phyloP scores from a whole-genome alignment of 2,888 invertebrate species.

The Tethea ocularis region DNA sequence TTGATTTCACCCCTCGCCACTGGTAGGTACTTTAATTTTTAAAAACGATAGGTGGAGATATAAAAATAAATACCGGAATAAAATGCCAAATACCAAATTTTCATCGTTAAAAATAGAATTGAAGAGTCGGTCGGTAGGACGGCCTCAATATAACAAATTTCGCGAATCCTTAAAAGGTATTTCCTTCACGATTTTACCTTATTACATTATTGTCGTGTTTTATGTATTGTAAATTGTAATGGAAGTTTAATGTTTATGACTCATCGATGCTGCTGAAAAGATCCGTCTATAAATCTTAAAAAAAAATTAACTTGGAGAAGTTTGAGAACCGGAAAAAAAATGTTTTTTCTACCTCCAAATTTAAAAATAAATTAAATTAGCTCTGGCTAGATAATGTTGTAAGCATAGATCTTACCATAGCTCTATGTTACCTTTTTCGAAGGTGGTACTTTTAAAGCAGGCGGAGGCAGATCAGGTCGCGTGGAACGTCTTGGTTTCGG shows the following conservation, averaged over 20 bases:
- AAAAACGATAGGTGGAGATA: too few relatives aligned
- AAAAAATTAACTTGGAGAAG: too few relatives aligned
- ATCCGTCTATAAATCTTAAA: neutral
- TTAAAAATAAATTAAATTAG: neutral
- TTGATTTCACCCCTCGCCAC: too few relatives aligned
- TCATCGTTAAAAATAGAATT: too few relatives aligned
- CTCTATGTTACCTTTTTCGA: conserved; percentile 21
- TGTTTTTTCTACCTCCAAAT: too few relatives aligned
- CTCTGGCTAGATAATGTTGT: neutral
- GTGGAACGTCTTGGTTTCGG: conserved; percentile 28
- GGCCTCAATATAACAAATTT: neutral
- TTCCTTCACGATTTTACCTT: neutral
- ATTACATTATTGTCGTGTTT: neutral
- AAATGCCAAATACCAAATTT: too few relatives aligned
- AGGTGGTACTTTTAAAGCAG: conserved; percentile 26
- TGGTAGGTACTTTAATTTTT: too few relatives aligned
- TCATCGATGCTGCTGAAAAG: neutral
- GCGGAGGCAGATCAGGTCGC: conserved; percentile 23
- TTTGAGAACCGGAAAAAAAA: too few relatives aligned
- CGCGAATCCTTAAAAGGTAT: neutral
- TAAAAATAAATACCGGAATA: too few relatives aligned
- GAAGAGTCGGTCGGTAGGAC: neutral
- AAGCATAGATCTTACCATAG: too few relatives aligned
- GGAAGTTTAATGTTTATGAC: too few relatives aligned
- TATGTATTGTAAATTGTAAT: too few relatives aligned